Evolutionary conservation across 2,888 invertebrate genomes (phyloP), one percentile per base, ranked within the genome.

Genomic region (Theodoxus fluviatilis): DNA sequence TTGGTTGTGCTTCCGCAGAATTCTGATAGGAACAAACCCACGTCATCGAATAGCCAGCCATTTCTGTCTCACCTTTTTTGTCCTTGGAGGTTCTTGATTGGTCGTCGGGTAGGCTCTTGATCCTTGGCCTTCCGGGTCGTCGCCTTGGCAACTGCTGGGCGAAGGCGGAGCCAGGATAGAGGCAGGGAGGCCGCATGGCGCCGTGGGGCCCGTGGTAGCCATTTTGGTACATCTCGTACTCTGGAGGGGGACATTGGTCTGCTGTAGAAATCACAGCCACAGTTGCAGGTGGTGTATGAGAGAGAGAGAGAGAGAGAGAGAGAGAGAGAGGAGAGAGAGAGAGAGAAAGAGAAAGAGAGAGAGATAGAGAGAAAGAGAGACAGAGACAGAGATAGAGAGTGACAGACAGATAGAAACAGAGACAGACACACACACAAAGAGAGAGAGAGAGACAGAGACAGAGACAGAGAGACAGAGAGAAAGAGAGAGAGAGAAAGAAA

Each of bases 91-190:
- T 71, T 37, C 76, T 69, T 1, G 75, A 64, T 25, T 81, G 81
- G 3, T 80, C 81, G 3, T 78, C 77, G 3, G 80, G 78, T 2
- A 80, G 72, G 63, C 76, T 81, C 69, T 80, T 81, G 25, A 80
- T 80, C 40, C 81, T 67, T 22, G 83, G 83, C 57, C 83, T 68
- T 0, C 83, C 83, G 0, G 83, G 81, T 22, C 81, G 75, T 40
- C 82, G 73, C 61, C 81, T 74, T 0, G 76, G 75, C 31, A 77
- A 65, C 66, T 73, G 74, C 31, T 68, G 75, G 0, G 69, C 69
- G 64, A 68, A 75, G 52, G 70, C 66, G 18, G 68, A 63, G 22
- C 69, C 61, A 2, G 73, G 69, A 47, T 68, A 76, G 37, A 64
- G 71, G 67, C 74, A 74, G 33, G 73, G 69, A n/a, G 73, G 67